These are phyloP conservation scores for Lepidonotus clava DNA, from an alignment of 2,888 invertebrate species.

Conservation along the genomic window DNA sequence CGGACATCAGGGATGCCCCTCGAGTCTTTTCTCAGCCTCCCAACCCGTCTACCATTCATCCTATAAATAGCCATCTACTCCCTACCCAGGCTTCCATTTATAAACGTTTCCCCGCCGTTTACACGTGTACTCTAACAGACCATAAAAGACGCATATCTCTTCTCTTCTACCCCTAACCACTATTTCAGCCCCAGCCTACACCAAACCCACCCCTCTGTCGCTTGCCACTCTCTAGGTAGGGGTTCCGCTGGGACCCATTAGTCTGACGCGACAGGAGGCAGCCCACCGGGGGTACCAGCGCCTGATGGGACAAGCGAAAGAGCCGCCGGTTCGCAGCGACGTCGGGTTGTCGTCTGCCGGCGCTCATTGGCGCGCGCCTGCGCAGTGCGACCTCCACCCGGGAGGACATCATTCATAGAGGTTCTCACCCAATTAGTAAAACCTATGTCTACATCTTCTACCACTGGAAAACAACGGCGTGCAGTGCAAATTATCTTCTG, in stretches of 20 bases:
- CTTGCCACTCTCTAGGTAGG: background rate
- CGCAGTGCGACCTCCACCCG: background rate
- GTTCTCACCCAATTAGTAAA: background rate
- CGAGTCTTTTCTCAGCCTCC: too few species aligned
- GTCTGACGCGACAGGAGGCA: background rate
- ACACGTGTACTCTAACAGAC: too few species aligned
- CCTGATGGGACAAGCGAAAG: too few species aligned
- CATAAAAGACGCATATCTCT: too few species aligned
- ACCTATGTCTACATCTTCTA: too few species aligned
- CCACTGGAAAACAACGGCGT: too few species aligned
- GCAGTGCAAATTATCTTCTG: too few species aligned
- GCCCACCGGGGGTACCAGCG: background rate
- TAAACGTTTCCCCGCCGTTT: too few species aligned
- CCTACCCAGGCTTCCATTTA: too few species aligned
- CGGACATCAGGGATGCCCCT: too few species aligned
- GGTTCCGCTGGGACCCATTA: background rate
- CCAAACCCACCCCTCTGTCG: background rate
- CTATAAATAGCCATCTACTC: too few species aligned
- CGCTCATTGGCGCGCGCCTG: conserved; percentile 28
- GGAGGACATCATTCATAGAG: conserved; percentile 8
- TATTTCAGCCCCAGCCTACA: background rate
- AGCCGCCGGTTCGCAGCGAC: background rate
- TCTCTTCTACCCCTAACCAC: background rate
- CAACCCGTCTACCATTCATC: too few species aligned
- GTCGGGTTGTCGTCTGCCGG: background rate